phyloP scores from a whole-genome alignment of 2,888 invertebrate genomes.

The Troides helena region DNA sequence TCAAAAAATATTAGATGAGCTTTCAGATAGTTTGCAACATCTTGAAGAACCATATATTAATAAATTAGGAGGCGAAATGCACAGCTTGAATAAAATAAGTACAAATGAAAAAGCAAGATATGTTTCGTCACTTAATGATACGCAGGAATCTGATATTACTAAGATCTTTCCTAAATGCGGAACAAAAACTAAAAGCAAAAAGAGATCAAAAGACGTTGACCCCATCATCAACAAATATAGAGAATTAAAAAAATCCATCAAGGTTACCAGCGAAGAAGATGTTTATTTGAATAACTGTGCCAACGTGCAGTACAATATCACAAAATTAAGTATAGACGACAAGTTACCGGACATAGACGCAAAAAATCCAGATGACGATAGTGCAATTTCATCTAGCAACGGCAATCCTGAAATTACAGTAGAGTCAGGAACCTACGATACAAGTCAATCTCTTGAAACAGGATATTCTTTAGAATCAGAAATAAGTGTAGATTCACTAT shows the following conservation, averaged over 20 bases:
- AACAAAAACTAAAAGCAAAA: slow-evolving; percentile 76
- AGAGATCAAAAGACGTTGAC: slow-evolving; percentile 72
- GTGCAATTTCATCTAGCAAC: slow-evolving; percentile 71
- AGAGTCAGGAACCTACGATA: slow-evolving; percentile 72
- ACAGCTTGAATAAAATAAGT: slow-evolving; percentile 79
- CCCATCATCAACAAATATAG: slow-evolving; percentile 75
- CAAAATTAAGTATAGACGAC: slow-evolving; percentile 57
- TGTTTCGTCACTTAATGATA: slow-evolving; percentile 77
- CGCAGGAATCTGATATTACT: slow-evolving; percentile 69
- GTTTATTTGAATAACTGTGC: slow-evolving; percentile 72
- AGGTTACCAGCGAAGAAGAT: slow-evolving; percentile 70
- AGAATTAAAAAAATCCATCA: slow-evolving; percentile 70
- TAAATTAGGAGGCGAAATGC: slow-evolving; percentile 80
- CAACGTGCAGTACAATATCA: slow-evolving; percentile 64
- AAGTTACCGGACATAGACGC: slow-evolving; percentile 63
- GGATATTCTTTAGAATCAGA: slow-evolving; percentile 77
- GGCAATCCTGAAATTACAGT: slow-evolving; percentile 77
- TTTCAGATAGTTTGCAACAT: slow-evolving; percentile 76
- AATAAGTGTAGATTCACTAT: slow-evolving; percentile 81
- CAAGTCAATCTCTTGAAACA: slow-evolving; percentile 75
- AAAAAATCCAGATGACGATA: slow-evolving; percentile 75
- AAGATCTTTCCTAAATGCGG: slow-evolving; percentile 74
- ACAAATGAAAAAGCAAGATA: slow-evolving; percentile 81
- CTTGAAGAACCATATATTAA: slow-evolving; percentile 82
- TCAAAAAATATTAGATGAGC: slow-evolving; percentile 71